Conservation (phyloP, 1,140 invertebrate species). For the Rhizoglyphus robini region DNA sequence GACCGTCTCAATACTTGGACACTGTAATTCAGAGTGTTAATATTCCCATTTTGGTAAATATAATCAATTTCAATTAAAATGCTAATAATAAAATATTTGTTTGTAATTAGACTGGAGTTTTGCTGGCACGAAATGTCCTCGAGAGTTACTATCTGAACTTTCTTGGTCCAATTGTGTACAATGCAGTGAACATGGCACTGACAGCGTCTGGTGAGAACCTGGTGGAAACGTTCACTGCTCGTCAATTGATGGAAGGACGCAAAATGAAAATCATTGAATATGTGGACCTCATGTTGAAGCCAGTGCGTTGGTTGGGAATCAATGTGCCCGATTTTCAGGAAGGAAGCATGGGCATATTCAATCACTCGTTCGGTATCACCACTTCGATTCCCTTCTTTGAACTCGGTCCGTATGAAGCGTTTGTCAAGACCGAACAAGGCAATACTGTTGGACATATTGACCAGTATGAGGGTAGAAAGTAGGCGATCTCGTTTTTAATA, state of each 20-base stretch:
- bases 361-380: background rate
- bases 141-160: background rate
- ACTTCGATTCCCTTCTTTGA: background rate
- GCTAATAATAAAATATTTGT: background rate
- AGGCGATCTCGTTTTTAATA: background rate
- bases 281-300: background rate
- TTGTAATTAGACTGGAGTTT: conserved; percentile 1
- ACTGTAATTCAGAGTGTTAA: background rate
- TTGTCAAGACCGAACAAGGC: background rate
- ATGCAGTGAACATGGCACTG: background rate
- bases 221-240: background rate
- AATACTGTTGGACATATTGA: background rate
- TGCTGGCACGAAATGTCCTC: background rate
- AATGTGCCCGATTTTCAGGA: background rate
- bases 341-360: background rate
- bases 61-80: background rate
- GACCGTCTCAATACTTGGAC: background rate
- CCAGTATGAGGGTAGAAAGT: background rate
- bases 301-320: background rate
- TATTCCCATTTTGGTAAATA: conserved; percentile 1
- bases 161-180: background rate
- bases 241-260: background rate
- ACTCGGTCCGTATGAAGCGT: background rate
- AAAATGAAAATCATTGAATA: background rate
- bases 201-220: background rate